phyloP scores from a whole-genome alignment of 2,888 invertebrate genomes.

The Phortica magna region DNA sequence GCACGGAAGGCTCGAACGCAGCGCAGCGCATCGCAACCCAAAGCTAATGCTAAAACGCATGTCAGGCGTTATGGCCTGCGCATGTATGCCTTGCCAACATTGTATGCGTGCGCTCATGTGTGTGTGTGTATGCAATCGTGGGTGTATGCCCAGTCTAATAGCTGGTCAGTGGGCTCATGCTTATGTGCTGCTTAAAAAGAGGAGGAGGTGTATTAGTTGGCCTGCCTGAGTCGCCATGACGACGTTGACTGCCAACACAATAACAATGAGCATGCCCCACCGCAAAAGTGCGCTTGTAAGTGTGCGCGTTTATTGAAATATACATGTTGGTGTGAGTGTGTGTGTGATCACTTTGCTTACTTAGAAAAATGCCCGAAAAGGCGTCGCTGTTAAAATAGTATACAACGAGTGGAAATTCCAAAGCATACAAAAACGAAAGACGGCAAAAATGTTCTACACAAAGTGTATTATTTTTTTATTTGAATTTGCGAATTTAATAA shows the following conservation, averaged over 20 bases:
- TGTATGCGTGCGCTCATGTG: background rate
- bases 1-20: constrained; percentile 44
- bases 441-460: background rate
- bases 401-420: constrained; percentile 23
- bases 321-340: background rate
- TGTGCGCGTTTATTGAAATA: background rate
- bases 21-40: background rate
- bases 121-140: constrained; percentile 24
- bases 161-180: constrained; percentile 33
- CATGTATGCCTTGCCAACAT: background rate
- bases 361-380: constrained; percentile 16
- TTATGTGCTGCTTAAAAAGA: background rate
- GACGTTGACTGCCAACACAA: constrained; percentile 67
- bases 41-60: constrained; percentile 36
- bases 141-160: constrained; percentile 38
- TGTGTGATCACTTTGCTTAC: background rate
- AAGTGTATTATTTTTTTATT: background rate
- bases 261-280: constrained; percentile 69
- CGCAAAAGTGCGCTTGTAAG: constrained; percentile 39
- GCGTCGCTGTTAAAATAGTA: constrained; percentile 9
- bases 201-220: background rate
- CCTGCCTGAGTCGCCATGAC: constrained; percentile 53
- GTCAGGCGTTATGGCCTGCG: constrained; percentile 42
- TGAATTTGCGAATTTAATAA: too few species aligned
- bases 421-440: constrained; percentile 1